Conservation (phyloP, 2,888 invertebrate genomes). For the Colletes collaris region DNA sequence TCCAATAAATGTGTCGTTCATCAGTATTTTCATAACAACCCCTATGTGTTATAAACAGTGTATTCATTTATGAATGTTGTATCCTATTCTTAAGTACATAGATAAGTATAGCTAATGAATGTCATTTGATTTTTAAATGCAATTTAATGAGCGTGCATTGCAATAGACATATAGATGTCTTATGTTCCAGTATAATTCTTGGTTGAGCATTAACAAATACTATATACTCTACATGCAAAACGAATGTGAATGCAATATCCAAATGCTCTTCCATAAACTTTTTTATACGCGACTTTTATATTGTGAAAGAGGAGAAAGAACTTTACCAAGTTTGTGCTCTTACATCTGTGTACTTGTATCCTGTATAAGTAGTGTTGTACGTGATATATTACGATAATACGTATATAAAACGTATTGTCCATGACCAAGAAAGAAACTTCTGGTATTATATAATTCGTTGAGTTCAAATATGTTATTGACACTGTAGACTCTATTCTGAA, state of each 20-base stretch:
- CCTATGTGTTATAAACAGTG: conserved; percentile 22
- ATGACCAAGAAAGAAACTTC: conserved; percentile 65
- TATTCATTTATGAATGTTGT: conserved; percentile 53
- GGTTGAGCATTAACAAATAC: conserved; percentile 54
- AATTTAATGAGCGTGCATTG: conserved; percentile 6
- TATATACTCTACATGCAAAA: conserved; percentile 17
- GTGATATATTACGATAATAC: conserved; percentile 47
- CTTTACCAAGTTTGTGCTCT: conserved; percentile 62
- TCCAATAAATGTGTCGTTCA: conserved; percentile 49
- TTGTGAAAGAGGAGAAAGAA: conserved; percentile 40
- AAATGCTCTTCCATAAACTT: conserved; percentile 64
- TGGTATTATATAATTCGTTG: conserved; percentile 63
- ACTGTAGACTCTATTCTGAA: conserved; percentile 68
- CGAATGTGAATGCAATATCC: conserved; percentile 50
- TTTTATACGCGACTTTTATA: conserved; percentile 60
- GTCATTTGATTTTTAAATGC: conserved; percentile 37
- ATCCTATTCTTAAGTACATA: conserved; percentile 45
- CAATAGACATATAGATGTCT: conserved; percentile 7
- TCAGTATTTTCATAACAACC: conserved; percentile 35
- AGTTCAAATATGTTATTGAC: conserved; percentile 64
- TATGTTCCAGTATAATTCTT: conserved; percentile 28
- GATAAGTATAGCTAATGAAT: conserved; percentile 33
- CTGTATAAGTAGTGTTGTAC: conserved; percentile 61
- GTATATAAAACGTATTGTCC: conserved; percentile 49
- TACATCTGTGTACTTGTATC: conserved; percentile 63